phyloP scores from a whole-genome alignment of 2,797 vertebrate species.

The Parauchenoglanis ngamensis region DNA sequence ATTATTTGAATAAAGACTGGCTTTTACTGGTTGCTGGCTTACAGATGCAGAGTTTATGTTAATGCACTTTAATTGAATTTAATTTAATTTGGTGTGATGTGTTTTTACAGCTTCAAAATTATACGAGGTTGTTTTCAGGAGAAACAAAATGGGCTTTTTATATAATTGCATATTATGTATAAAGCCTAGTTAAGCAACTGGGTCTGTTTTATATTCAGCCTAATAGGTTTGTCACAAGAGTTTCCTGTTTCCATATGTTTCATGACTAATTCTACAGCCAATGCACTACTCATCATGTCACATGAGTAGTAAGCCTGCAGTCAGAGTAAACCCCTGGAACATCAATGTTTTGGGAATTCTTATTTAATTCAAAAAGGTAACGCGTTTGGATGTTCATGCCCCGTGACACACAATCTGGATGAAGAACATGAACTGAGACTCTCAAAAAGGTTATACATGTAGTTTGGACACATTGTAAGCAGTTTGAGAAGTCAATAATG shows the following conservation, averaged over 20 bases:
- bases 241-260: slow-evolving; percentile 17
- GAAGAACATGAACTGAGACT: not conserved
- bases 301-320: not conserved
- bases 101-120: not conserved
- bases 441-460: not conserved
- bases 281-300: not conserved
- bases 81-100: not conserved
- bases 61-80: not conserved
- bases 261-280: not conserved
- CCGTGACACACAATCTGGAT: not conserved
- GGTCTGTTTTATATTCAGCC: not conserved
- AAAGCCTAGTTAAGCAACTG: not conserved
- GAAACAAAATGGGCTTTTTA: not conserved
- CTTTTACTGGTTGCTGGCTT: not conserved
- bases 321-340: not conserved
- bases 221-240: not conserved
- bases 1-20: not conserved
- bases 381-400: not conserved
- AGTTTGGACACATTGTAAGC: not conserved
- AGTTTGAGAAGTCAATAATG: not conserved
- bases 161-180: not conserved
- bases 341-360: not conserved
- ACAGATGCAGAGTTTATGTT: not conserved
- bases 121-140: not conserved
- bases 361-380: not conserved